phyloP scores from a whole-genome alignment of 2,797 vertebrate species.

The Hafferia zeledoni region DNA sequence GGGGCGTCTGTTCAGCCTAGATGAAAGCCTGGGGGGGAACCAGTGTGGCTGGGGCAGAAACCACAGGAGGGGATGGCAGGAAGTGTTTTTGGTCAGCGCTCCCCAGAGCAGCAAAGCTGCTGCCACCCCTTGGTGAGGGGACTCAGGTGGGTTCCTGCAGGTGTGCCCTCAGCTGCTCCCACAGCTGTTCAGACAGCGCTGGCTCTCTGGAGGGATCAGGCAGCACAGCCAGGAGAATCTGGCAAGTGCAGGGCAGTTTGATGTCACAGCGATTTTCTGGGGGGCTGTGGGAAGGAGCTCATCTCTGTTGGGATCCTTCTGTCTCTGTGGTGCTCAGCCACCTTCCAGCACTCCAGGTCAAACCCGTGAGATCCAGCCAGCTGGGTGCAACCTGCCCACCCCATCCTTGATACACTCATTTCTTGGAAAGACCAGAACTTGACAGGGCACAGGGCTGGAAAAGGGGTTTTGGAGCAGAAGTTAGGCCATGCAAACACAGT shows the following conservation, averaged over 20 bases:
- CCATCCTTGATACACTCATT: rapidly evolving
- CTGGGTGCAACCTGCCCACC: background rate
- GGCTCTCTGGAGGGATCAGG: background rate
- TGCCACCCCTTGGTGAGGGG: background rate
- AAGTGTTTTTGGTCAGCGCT: background rate
- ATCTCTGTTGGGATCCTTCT: background rate
- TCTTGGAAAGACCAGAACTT: background rate
- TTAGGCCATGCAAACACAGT: rapidly evolving
- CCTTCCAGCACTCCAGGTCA: background rate
- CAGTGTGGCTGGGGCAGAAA: background rate
- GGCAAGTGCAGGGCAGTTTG: background rate
- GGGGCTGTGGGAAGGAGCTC: background rate
- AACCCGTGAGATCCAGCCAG: background rate
- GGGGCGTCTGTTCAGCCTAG: background rate
- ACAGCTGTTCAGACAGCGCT: rapidly evolving
- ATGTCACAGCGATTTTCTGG: background rate
- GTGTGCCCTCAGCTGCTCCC: background rate
- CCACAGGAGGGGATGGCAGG: background rate
- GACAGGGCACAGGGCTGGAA: background rate
- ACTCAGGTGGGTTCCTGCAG: background rate
- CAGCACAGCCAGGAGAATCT: background rate
- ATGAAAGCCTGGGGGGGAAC: background rate
- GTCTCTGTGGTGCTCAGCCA: rapidly evolving
- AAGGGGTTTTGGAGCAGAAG: background rate
- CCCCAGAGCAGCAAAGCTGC: background rate